phyloP scores from a whole-genome alignment of 2,888 invertebrate species.

The Trichopria drosophilae region DNA sequence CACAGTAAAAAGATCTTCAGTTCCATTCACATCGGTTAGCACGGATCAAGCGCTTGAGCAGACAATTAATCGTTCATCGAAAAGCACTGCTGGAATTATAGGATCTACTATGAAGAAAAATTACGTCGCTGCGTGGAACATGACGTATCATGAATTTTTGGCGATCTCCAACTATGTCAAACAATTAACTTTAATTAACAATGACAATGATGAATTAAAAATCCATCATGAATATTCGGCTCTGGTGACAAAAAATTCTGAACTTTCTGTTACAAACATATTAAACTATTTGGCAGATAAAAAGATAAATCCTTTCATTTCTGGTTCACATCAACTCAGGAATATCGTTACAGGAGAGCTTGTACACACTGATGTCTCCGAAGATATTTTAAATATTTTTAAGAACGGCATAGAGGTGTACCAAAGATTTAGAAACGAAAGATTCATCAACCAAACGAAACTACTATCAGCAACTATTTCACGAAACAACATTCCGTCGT shows the following conservation, averaged over 20 bases:
- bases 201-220: constrained; percentile 16
- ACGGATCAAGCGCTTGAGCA: constrained; percentile 16
- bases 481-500: neutral
- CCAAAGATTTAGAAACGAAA: neutral
- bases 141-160: neutral
- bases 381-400: constrained; percentile 11
- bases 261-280: neutral
- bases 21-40: constrained; percentile 11
- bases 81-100: constrained; percentile 12
- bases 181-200: constrained; percentile 6
- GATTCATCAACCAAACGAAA: neutral
- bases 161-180: neutral
- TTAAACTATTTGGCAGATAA: neutral
- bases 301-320: neutral
- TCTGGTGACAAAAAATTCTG: neutral
- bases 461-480: neutral
- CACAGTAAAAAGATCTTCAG: constrained; percentile 7
- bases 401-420: neutral
- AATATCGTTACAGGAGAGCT: neutral
- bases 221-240: neutral
- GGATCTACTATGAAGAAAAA: constrained; percentile 18
- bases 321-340: neutral
- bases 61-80: constrained; percentile 11
- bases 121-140: constrained; percentile 6
- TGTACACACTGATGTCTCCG: neutral